A percentile compares a stretch with the other conserved stretches of the same genome.
These are phyloP conservation scores for Vidua macroura DNA, from an alignment of 2,113 vertebrate genomes.

Conservation along the genomic window DNA sequence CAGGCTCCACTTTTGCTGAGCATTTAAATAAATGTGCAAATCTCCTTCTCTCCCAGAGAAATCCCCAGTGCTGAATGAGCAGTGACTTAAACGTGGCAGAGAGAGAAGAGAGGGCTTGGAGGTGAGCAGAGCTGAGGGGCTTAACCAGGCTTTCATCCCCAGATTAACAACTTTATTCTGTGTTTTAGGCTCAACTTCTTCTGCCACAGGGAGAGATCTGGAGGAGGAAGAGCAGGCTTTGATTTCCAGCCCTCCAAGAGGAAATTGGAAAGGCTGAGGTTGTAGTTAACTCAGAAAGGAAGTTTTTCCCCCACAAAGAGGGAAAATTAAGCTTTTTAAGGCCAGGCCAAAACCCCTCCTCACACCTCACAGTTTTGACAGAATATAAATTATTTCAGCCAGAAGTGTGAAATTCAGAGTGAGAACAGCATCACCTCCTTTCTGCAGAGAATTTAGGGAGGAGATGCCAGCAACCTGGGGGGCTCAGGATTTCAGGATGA, in stretches of 20 bases:
- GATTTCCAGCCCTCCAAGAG: not conserved
- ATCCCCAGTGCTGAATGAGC: not conserved
- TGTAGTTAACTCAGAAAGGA: not conserved
- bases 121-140: not conserved
- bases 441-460: not conserved
- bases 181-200: not conserved
- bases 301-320: not conserved
- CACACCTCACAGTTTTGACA: not conserved
- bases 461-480: not conserved
- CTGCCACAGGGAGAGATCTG: not conserved
- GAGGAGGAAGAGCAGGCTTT: not conserved
- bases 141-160: not conserved
- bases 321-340: not conserved
- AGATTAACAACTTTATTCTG: not conserved
- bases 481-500: not conserved
- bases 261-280: not conserved
- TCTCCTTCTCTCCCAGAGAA: not conserved
- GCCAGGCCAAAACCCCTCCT: not conserved
- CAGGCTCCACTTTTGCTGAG: not conserved
- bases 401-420: accelerated
- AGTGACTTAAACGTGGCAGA: not conserved
- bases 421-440: not conserved
- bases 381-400: not conserved
- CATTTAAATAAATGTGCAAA: not conserved
- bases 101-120: not conserved